Evolutionary conservation across 2,888 invertebrate species (phyloP), one percentile per base, ranked within the genome.

Genomic region (Troides helena): DNA sequence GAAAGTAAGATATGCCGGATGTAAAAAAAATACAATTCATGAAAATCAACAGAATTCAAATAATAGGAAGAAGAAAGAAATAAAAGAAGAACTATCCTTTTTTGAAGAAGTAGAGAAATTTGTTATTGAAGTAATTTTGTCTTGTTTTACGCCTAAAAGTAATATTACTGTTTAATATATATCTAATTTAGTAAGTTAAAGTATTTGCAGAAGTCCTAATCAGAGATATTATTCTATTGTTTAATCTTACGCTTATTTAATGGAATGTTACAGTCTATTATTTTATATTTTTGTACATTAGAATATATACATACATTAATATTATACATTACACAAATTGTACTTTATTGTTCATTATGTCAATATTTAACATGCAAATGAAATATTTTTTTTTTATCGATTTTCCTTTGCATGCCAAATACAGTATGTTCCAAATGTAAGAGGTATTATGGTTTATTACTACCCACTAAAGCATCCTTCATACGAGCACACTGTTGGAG

Each of bases 381-480:
- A n/a, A n/a, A 56, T 21, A 56, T 8, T 56, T 46, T 12, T 14
- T 53, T 7, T n/a, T 4, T 21, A 56, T 21, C n/a, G 10, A 56
- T 21, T 56, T 56, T 7, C 21, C 56, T 56, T 56, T 59, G 25
- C 12, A 59, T 25, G 25, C n/a, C 0, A 59, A 25, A 59, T 25
- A 25, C 25, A 12, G 23, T 12, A 14, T 67, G 17, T 62, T 60
- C 58, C 65, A 58, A 25, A 65, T 65, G 60, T 68, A 62, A 72
- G 78, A 78, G 77, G 78, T 78, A 77, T 72, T 74, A 71, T 76
- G 77, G 78, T 78, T 75, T 72, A 69, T 72, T 67, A 58, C 66
- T 69, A 71, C 36, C 56, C 50, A 46, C 65, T 67, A 64, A 30
- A 59, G 62, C 25, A 50, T 60, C 53, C 53, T 59, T 36, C 43